A percentile compares a stretch with the other conserved stretches of the same genome.
phyloP scores from a whole-genome alignment of 2,888 invertebrate genomes.

The Dolichomitus sp. region DNA sequence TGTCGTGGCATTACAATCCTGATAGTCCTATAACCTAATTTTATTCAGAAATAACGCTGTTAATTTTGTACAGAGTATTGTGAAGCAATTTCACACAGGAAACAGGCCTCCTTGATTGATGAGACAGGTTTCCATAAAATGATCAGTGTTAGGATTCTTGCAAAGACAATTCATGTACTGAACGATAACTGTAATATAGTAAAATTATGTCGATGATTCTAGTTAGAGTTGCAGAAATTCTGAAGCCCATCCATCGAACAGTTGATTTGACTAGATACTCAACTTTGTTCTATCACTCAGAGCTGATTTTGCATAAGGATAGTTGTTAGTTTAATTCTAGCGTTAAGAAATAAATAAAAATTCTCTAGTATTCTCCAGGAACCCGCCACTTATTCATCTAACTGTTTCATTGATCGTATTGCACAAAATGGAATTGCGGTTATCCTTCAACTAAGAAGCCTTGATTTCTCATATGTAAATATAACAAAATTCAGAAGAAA shows the following conservation, averaged over 20 bases:
- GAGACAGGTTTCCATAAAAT: neutral
- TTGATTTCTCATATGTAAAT: neutral
- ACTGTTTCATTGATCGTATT: too few species aligned
- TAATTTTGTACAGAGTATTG: neutral
- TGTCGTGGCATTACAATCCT: neutral
- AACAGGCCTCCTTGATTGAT: neutral
- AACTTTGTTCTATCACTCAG: too few species aligned
- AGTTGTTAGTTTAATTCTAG: too few species aligned
- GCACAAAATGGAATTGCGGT: neutral
- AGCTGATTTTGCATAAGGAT: too few species aligned
- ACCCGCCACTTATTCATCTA: too few species aligned
- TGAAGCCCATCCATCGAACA: too few species aligned
- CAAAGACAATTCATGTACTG: neutral
- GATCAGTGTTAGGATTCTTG: neutral
- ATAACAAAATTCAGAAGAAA: slow-evolving; percentile 47
- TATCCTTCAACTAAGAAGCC: neutral
- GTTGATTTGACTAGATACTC: too few species aligned
- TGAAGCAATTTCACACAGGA: neutral
- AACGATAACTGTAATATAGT: neutral
- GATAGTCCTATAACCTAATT: neutral
- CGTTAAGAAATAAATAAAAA: too few species aligned
- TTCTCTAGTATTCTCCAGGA: too few species aligned
- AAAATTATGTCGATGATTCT: neutral
- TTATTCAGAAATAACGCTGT: neutral
- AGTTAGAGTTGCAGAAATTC: too few species aligned